A percentile compares a stretch with the other conserved stretches of the same genome.
Evolutionary conservation across 2,113 vertebrate genomes (phyloP).

Genomic region (Pelecanus crispus): DNA sequence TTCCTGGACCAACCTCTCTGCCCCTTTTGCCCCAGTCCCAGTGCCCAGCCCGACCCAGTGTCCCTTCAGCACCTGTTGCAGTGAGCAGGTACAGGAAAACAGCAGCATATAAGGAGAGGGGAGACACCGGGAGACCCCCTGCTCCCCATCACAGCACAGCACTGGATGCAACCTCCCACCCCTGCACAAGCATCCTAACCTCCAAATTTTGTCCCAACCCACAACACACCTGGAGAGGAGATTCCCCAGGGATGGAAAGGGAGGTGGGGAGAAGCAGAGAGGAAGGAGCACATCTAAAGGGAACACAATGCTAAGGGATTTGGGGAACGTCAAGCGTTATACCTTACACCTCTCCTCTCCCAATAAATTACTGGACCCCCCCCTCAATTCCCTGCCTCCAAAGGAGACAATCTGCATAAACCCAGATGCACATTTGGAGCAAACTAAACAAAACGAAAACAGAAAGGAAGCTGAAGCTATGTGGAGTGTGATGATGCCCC

Average conservation of each 20-base stretch:
- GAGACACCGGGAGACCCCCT: background rate
- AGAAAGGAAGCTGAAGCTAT: background rate
- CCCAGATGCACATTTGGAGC: background rate
- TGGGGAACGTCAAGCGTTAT: background rate
- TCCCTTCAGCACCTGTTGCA: background rate
- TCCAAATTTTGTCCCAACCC: background rate
- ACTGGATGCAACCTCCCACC: background rate
- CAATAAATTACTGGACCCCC: background rate
- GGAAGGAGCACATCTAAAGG: background rate
- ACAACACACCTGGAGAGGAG: background rate
- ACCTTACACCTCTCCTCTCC: background rate
- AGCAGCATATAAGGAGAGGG: background rate
- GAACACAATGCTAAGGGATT: background rate
- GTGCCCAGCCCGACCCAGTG: background rate
- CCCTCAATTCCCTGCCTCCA: background rate
- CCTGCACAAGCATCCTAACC: background rate
- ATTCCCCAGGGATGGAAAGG: background rate
- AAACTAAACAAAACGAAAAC: conserved; percentile 23
- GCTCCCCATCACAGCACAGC: background rate
- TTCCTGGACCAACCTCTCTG: background rate
- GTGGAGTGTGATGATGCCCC: background rate
- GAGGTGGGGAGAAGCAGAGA: background rate
- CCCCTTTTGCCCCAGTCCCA: background rate
- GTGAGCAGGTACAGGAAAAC: background rate
- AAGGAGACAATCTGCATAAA: background rate